Percentiles rank a stretch among this genome's conserved stretches.
These are phyloP conservation scores for Schizotus pectinicornis DNA, from an alignment of 2,888 invertebrate species.

Conservation along the genomic window DNA sequence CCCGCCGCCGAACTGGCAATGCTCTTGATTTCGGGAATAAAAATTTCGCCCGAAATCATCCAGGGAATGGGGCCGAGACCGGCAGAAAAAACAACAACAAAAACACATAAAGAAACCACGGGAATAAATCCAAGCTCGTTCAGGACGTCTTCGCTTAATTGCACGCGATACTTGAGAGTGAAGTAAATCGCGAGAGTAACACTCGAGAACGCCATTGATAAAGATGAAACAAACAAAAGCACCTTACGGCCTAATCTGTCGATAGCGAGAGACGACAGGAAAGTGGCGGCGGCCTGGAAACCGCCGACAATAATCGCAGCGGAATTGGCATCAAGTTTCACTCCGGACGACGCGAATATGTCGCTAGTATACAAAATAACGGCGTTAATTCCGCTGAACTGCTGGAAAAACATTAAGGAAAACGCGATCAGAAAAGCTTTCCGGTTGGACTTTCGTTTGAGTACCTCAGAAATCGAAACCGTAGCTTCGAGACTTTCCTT, in stretches of 20 bases:
- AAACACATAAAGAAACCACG: conserved; percentile 73
- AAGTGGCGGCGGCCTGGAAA: conserved; percentile 80
- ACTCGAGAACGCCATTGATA: conserved; percentile 73
- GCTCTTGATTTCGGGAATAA: conserved; percentile 78
- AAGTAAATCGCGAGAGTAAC: conserved; percentile 77
- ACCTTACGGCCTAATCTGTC: conserved; percentile 82
- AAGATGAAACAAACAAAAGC: conserved; percentile 73
- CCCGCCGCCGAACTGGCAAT: conserved; percentile 78
- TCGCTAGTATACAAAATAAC: conserved; percentile 79
- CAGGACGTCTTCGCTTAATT: conserved; percentile 58
- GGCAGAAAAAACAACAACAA: conserved; percentile 80
- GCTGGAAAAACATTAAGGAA: conserved; percentile 89
- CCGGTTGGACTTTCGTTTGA: conserved; percentile 34
- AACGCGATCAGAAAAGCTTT: conserved; percentile 75
- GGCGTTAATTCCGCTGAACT: conserved; percentile 83
- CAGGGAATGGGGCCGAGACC: conserved; percentile 89
- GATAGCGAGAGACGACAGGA: conserved; percentile 76
- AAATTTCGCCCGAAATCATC: conserved; percentile 83
- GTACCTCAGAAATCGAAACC: conserved; percentile 37
- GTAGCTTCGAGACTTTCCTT: conserved; percentile 40
- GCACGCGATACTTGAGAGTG: conserved; percentile 56
- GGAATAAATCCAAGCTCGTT: conserved; percentile 74
- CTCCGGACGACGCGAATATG: conserved; percentile 75
- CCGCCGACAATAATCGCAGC: conserved; percentile 83
- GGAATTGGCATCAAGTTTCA: conserved; percentile 63